Conservation (phyloP, 2,797 vertebrate species). For the Triplophysa bombifrons region DNA sequence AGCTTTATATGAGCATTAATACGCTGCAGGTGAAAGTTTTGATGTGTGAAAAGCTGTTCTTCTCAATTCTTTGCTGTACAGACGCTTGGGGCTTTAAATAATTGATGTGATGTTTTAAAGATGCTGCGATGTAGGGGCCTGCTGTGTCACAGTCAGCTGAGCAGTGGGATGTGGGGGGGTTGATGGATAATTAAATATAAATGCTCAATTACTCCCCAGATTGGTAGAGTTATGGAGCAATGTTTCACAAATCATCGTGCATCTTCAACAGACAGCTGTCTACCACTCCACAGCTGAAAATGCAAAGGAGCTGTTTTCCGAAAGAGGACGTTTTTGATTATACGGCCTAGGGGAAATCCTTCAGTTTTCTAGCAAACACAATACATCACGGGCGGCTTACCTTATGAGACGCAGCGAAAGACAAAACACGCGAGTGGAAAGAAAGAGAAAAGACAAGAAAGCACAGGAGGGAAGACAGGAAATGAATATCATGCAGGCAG, state of each 20-base stretch:
- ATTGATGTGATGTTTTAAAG: conserved; percentile 60
- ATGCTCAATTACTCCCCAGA: conserved; percentile 57
- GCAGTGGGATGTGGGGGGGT: conserved; percentile 48
- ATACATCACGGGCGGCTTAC: conserved; percentile 53
- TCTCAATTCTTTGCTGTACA: conserved; percentile 45
- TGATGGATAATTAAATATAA: conserved; percentile 61
- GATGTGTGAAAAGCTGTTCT: conserved; percentile 44
- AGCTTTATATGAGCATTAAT: conserved; percentile 6
- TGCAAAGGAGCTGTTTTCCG: conserved; percentile 39
- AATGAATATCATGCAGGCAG: conserved; percentile 38
- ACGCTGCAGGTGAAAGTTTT: conserved; percentile 20
- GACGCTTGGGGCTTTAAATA: conserved; percentile 52
- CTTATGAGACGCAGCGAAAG: conserved; percentile 50
- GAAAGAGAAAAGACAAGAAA: conserved; percentile 41
- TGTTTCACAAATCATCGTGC: conserved; percentile 45
- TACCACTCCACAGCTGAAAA: conserved; percentile 33
- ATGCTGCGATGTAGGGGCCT: conserved; percentile 48
- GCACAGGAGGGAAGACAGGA: conserved; percentile 25
- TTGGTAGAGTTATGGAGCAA: conserved; percentile 44
- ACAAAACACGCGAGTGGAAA: conserved; percentile 47
- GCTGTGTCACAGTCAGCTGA: conserved; percentile 49
- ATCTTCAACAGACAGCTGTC: conserved; percentile 41
- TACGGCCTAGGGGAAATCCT: conserved; percentile 41
- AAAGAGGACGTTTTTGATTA: conserved; percentile 31
- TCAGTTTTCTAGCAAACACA: conserved; percentile 41